Percentiles rank a stretch among this genome's conserved stretches.
These are phyloP conservation scores for Drosophila demipolita DNA, from an alignment of 2,888 invertebrate species.

Conservation along the genomic window DNA sequence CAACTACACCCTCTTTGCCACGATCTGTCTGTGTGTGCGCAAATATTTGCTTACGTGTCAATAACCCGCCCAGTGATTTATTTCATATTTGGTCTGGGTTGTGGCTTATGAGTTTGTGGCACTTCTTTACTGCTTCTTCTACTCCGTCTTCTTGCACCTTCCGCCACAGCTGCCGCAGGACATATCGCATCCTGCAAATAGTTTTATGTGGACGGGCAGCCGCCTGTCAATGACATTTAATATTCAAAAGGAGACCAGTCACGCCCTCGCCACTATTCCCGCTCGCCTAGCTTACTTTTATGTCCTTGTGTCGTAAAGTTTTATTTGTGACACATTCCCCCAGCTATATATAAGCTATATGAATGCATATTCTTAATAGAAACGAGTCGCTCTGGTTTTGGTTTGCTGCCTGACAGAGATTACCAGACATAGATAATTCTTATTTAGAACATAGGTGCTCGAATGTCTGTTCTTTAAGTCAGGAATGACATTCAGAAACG, in stretches of 20 bases:
- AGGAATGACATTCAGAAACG: background rate
- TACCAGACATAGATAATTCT: background rate
- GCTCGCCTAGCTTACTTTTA: background rate
- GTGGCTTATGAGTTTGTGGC: conserved; percentile 60
- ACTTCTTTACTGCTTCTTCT: background rate
- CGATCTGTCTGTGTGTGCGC: conserved; percentile 29
- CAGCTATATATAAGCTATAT: background rate
- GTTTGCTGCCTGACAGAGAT: background rate
- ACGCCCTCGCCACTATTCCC: background rate
- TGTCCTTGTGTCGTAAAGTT: conserved; percentile 3
- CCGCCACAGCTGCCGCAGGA: conserved; percentile 5
- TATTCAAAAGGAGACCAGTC: conserved; percentile 51
- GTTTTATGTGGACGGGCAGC: conserved; percentile 57
- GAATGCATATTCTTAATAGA: background rate
- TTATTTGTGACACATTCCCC: conserved; percentile 1
- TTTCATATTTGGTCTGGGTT: conserved; percentile 76
- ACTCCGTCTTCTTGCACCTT: background rate
- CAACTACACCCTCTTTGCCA: conserved; percentile 2
- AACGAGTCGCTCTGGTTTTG: background rate
- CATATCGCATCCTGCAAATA: conserved; percentile 44
- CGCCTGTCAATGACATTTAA: conserved; percentile 77
- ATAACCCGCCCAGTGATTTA: conserved; percentile 80
- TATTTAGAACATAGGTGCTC: too few species aligned
- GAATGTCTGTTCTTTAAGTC: background rate
- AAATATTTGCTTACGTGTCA: conserved; percentile 80